Evolutionary conservation across 2,113 vertebrate species (phyloP).

Genomic region (Heptranchias perlo): DNA sequence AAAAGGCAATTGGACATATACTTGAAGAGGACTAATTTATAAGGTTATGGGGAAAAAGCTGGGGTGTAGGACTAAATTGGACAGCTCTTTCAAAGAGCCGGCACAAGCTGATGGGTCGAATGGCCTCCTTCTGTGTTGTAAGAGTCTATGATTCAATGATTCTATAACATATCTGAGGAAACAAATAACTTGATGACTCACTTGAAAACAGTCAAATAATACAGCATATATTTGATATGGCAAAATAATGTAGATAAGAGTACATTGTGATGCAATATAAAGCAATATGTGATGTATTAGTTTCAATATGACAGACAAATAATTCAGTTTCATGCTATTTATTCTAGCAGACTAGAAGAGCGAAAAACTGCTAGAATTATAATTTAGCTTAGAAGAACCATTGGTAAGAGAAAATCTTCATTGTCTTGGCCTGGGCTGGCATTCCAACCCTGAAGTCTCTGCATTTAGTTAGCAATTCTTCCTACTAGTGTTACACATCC

Average conservation of each 20-base stretch:
- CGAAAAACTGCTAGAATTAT: not conserved
- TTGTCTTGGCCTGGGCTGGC: too few relatives aligned
- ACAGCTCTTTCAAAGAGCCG: too few relatives aligned
- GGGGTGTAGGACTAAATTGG: too few relatives aligned
- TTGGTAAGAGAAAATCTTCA: not conserved
- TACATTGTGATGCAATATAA: not conserved
- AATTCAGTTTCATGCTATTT: not conserved
- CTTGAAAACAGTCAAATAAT: not conserved
- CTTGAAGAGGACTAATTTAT: too few relatives aligned
- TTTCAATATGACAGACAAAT: not conserved
- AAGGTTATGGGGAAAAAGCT: too few relatives aligned
- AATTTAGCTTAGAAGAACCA: not conserved
- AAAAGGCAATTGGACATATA: too few relatives aligned
- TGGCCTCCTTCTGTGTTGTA: too few relatives aligned
- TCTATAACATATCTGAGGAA: not conserved
- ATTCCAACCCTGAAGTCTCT: not conserved
- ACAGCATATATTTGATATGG: not conserved
- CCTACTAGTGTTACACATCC: not conserved
- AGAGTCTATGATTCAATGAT: too few relatives aligned
- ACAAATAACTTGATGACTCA: not conserved
- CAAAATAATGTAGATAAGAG: not conserved
- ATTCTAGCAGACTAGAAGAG: not conserved
- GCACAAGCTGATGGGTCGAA: too few relatives aligned
- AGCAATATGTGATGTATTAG: too few relatives aligned
- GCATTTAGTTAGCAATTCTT: not conserved